Evolutionary conservation across 2,797 vertebrate genomes (phyloP), one percentile per base, ranked within the genome.

Genomic region (Hemibagrus guttatus): DNA sequence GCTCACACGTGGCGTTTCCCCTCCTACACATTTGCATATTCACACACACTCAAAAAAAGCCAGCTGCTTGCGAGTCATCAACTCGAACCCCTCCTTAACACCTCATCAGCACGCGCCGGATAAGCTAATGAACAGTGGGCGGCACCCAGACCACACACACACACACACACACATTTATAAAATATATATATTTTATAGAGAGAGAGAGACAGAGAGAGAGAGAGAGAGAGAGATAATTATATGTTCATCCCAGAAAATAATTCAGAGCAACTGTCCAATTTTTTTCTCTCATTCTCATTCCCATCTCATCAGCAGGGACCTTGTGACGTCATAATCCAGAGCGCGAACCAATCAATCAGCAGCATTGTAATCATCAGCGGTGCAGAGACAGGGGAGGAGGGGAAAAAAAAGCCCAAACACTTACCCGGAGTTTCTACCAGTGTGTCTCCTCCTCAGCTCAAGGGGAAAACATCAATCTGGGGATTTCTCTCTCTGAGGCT

Each of bases 381-480:
- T 90, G 89, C 91, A 93, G 89, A 89, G 81, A 90, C 87, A 83
- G 90, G 88, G 66, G 86, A 86, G 83, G 93, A 49, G 91, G 93
- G 93, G 92, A 92, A 91, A 92, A 94, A 92, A 93, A 91, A 81
- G 56, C 78, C 93, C 91, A 92, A 88, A 82, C 90, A 90, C 96
- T 98, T 97, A 98, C 97, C 97, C 95, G 80, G 95, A 92, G 95
- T 96, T 93, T 94, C 93, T 95, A 95, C 94, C 96, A 96, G 96
- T 95, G 95, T 95, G 95, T 89, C 84, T 83, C 49, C 95, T 92
- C 35, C 71, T 74, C 92, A 92, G 93, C 94, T 92, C 92, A 87
- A 81, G 85, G 82, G 74, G 91, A 92, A 90, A 88, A 84, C 84
- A 84, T 84, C 76, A 42, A 52, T 71, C 74, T 85, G 83, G 63